Evolutionary conservation across 1,140 invertebrate species (phyloP).

Genomic region (Teleogryllus occipitalis): DNA sequence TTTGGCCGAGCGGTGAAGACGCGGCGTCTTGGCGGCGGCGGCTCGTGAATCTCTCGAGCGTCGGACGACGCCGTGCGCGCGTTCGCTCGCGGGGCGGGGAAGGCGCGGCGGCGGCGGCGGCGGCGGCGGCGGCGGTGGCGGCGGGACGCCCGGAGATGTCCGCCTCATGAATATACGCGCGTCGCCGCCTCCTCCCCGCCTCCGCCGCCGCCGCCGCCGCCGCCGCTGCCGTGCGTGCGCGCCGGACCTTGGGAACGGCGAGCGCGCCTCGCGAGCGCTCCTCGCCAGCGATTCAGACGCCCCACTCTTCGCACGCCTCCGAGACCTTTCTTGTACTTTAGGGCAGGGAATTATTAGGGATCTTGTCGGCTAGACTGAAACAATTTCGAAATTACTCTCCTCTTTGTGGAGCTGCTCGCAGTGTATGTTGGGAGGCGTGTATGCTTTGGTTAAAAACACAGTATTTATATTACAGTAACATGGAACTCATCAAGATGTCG

Average conservation of each 20-base stretch:
- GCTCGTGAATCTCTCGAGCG: too few species aligned
- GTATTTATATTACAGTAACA: not conserved
- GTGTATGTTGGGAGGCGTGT: not conserved
- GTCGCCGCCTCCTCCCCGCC: too few species aligned
- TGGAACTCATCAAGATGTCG: not conserved
- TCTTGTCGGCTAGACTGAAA: not conserved
- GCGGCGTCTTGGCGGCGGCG: too few species aligned
- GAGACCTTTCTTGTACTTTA: not conserved
- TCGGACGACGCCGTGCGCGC: too few species aligned
- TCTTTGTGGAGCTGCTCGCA: not conserved
- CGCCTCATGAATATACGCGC: too few species aligned
- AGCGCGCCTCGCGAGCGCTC: not conserved
- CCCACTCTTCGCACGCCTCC: not conserved
- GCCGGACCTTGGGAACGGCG: not conserved
- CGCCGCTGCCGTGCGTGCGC: not conserved
- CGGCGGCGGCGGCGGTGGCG: too few species aligned
- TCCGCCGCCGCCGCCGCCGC: too few species aligned
- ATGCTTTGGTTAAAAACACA: not conserved
- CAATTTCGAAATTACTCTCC: not conserved
- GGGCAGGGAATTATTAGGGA: not conserved
- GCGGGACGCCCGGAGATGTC: too few species aligned
- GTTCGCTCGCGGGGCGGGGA: too few species aligned
- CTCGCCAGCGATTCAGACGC: not conserved
- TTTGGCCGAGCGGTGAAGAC: too few species aligned
- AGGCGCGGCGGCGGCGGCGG: too few species aligned